Evolutionary conservation across 2,797 vertebrate genomes (phyloP).

Genomic region (Phrynocephalus vlangalii): DNA sequence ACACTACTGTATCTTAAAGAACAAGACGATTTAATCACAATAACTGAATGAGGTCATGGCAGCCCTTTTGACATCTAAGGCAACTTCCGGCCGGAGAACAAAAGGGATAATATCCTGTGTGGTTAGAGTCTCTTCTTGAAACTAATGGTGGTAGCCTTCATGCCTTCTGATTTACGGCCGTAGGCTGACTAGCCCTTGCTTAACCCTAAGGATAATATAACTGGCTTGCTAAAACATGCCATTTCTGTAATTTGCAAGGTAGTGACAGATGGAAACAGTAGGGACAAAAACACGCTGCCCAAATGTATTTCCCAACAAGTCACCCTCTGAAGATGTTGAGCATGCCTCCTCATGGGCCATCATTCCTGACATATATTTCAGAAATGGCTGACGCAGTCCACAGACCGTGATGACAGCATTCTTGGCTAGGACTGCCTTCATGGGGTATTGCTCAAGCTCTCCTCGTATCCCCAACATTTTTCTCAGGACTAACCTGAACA

Average conservation of each 20-base stretch:
- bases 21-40: neutral
- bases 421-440: neutral
- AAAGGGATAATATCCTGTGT: slow-evolving; percentile 25
- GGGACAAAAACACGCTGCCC: neutral
- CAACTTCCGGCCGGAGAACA: neutral
- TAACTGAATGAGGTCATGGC: neutral
- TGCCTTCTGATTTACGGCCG: slow-evolving; percentile 30
- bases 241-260: neutral
- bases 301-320: neutral
- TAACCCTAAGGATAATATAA: neutral
- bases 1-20: neutral
- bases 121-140: neutral
- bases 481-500: neutral
- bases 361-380: neutral
- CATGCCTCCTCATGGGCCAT: neutral
- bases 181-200: slow-evolving; percentile 18
- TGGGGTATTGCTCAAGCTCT: neutral
- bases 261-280: neutral
- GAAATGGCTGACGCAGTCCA: neutral
- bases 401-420: neutral
- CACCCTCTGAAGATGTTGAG: neutral
- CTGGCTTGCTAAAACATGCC: neutral
- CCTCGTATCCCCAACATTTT: neutral
- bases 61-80: slow-evolving; percentile 19
- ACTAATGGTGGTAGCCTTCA: slow-evolving; percentile 1